phyloP scores from a whole-genome alignment of 2,888 invertebrate genomes.

The Drosophila prostipennis region DNA sequence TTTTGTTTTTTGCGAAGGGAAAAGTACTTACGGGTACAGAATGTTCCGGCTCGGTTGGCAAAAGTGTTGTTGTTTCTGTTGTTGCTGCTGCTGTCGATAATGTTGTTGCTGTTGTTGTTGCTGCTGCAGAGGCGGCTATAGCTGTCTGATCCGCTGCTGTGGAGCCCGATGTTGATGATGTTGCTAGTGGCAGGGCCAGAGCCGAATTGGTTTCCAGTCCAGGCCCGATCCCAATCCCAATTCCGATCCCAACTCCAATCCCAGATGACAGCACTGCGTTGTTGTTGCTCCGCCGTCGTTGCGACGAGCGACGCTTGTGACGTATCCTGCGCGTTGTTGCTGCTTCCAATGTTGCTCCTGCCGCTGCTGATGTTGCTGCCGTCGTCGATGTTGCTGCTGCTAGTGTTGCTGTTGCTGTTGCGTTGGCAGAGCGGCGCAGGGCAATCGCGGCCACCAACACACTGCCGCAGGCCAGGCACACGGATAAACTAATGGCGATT shows the following conservation, averaged over 20 bases:
- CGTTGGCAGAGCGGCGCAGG: slow-evolving; percentile 62
- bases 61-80: slow-evolving; percentile 76
- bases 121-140: slow-evolving; percentile 52
- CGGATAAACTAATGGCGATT: slow-evolving; percentile 80
- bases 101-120: slow-evolving; percentile 69
- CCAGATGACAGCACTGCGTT: slow-evolving; percentile 45
- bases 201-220: slow-evolving; percentile 70
- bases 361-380: background rate
- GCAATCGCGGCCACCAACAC: slow-evolving; percentile 79
- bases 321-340: slow-evolving; percentile 59
- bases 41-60: slow-evolving; percentile 84
- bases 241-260: slow-evolving; percentile 43
- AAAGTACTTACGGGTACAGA: slow-evolving; percentile 84
- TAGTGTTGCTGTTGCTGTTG: slow-evolving; percentile 60
- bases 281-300: slow-evolving; percentile 64
- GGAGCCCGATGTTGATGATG: slow-evolving; percentile 61
- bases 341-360: slow-evolving; percentile 5
- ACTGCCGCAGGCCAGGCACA: slow-evolving; percentile 81
- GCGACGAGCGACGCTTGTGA: slow-evolving; percentile 68
- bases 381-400: slow-evolving; percentile 40
- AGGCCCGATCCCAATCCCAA: slow-evolving; percentile 37
- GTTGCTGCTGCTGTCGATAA: slow-evolving; percentile 37
- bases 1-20: slow-evolving; percentile 7
- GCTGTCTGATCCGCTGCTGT: slow-evolving; percentile 42
- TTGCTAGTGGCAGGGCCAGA: slow-evolving; percentile 84